These are phyloP conservation scores for Prochilodus magdalenae DNA, from an alignment of 2,113 vertebrate species.

Conservation along the genomic window DNA sequence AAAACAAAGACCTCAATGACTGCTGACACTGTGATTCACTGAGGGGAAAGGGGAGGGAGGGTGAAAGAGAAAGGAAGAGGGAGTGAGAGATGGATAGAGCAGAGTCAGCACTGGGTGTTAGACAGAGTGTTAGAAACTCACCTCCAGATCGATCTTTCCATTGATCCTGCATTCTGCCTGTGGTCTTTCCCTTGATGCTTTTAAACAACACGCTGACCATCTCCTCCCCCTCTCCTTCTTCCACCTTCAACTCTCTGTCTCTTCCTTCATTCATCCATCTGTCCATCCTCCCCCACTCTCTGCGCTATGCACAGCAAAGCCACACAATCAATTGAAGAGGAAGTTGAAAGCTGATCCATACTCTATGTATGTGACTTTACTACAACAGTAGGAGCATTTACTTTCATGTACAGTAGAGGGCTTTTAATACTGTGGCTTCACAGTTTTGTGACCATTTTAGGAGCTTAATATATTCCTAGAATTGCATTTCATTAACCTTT, in stretches of 20 bases:
- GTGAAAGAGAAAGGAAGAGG: slow-evolving; percentile 53
- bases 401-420: background rate
- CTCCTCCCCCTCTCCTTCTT: slow-evolving; percentile 44
- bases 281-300: slow-evolving; percentile 27
- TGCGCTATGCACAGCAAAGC: slow-evolving; percentile 37
- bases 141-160: slow-evolving; percentile 74
- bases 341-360: slow-evolving; percentile 41
- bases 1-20: slow-evolving; percentile 78
- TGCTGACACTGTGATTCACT: slow-evolving; percentile 80
- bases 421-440: background rate
- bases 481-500: too few species aligned
- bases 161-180: slow-evolving; percentile 75
- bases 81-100: slow-evolving; percentile 48
- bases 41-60: slow-evolving; percentile 56
- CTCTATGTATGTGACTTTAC: slow-evolving; percentile 15
- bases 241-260: slow-evolving; percentile 58
- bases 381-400: background rate
- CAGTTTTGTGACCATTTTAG: background rate
- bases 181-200: slow-evolving; percentile 71
- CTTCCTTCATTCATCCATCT: background rate
- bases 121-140: slow-evolving; percentile 72
- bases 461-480: too few species aligned
- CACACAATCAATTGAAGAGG: slow-evolving; percentile 37
- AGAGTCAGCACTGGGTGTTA: slow-evolving; percentile 65
- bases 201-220: slow-evolving; percentile 69